Evolutionary conservation across 2,797 vertebrate species (phyloP), one percentile per base, ranked within the genome.

Genomic region (Lithobates sylvaticus): DNA sequence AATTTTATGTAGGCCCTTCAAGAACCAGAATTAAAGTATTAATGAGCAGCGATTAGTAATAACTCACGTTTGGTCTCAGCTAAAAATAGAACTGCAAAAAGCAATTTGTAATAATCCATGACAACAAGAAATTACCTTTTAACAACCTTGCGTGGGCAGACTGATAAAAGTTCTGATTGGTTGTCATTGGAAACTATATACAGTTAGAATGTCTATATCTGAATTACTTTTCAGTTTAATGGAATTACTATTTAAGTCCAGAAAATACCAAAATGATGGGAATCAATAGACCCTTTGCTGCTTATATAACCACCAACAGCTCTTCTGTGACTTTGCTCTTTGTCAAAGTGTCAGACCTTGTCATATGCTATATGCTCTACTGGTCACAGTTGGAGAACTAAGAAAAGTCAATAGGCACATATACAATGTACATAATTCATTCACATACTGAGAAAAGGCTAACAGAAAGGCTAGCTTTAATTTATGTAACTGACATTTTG

Each of bases 381-480:
- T 78, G 68, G 44, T 61, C 47, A 81, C 79, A 81, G 68, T 23
- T 61, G 68, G 68, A 34, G 47, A 36, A 32, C 67, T n/a, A 6
- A 79, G 26, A 69, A 69, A 36, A 21, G 39, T 23, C 23, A 32
- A 68, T n/a, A 47, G 15, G 32, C 39, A 44, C 16, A 34, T 68
- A 71, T 81, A 81, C 26, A 29, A 23, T 50, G 67, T 54, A 70
- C 42, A 70, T 81, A 58, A 81, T 50, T 36, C 34, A 32, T 70
- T 72, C 26, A 39, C 12, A 80, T 71, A 54, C 54, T 21, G 21
- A 23, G 21, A 58, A 61, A 61, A 8, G 21, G 54, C 54, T 61
- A 61, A 50, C n/a, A 58, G 42, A 18, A 70, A 80, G 69, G 47
- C 39, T 70, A 27, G 47, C 26, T 68, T 79, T 79, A 79, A 69